Base-by-base conservation (phyloP, 2,797 vertebrate species). In the Eurystomus glaucurus region DNA sequence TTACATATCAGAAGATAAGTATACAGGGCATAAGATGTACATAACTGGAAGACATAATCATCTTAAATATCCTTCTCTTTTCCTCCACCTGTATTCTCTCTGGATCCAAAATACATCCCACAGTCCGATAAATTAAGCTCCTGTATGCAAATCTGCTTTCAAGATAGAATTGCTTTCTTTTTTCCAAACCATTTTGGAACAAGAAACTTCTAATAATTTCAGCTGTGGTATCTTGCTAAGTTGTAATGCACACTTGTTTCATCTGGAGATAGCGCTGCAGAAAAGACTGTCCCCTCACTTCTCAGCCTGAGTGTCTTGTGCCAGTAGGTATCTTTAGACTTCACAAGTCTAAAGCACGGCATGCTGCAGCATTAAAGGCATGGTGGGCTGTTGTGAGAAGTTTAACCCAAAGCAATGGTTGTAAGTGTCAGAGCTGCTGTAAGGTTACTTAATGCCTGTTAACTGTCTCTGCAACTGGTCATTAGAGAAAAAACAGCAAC, bases 111-210 rank as follows among this genome's bases (percentile, higher is more conserved):
- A 77, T 70, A 43, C 29, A 70, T 93, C 64, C 39, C 37, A 45
- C 87, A 70, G n/a, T 39, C 72, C 87, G 62, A 87, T 46, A 85
- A 85, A 71, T 64, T 91, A 85, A 72, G 72, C 51, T 92, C 10
- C 58, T 54, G 5, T 58, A 62, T 91, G 64, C 61, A 71, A 58
- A 71, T 85, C 71, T 86, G 14, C 58, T 60, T 92, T 92, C 61
- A 71, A 75, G 51, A 16, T 85, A 70, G 66, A 92, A 72, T 71
- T 65, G 11, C 46, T 87, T 82, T 65, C 39, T 72, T 80, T 95
- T 55, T 77, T 71, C 45, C 22, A 66, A 82, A 50, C 25, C 8
- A 15, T 69, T 80, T 85, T 92, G n/a, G 68, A 83, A 11, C 7
- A 50, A 51, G 75, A 62, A 84, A 37, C 31, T 54, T 35, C 41